Evolutionary conservation across 2,797 vertebrate genomes (phyloP), one percentile per base, ranked within the genome.

Genomic region (Myotis findleyi): DNA sequence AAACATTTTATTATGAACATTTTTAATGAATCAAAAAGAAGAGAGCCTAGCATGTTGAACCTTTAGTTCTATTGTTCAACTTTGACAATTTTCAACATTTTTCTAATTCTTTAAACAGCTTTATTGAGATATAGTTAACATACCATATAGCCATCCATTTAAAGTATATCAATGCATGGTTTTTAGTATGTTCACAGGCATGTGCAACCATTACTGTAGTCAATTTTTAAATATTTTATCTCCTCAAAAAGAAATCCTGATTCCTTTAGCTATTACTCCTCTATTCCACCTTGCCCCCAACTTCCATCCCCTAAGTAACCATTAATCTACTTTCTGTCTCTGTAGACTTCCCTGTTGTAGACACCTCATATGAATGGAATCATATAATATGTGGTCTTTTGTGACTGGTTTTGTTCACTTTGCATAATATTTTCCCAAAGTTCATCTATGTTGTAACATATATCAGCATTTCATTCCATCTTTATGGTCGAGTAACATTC

Each of bases 61-160:
- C 27, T 21, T 20, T 17, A 79, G 27, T 75, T 93, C 73, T 57
- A 53, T 0, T 71, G 44, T 1, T 16, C 9, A 59, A 68, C n/a
- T 77, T 77, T 44, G 86, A 75, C n/a, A 80, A n/a, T 47, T 36
- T 51, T 38, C 64, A 87, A 62, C 23, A 69, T 91, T 89, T 80
- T 83, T 23, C 25, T 44, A 82, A 25, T 47, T 30, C 16, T 57
- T 66, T 57, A 51, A 89, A 59, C 18, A 79, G 20, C 51, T 72
- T 96, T 73, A 81, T 1, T 86, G 83, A 91, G 59, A 77, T 62
- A 68, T 21, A 80, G 75, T 86, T 85, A 14, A 85, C 20, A 57
- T 27, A 18, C 18, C n/a, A 81, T 11, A 59, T 0, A 57, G 62
- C 53, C 30, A 77, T 73, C 51, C 57, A 47, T 62, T 93, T 89